Conservation (phyloP, 2,888 invertebrate species). For the Idaea dimidiata region DNA sequence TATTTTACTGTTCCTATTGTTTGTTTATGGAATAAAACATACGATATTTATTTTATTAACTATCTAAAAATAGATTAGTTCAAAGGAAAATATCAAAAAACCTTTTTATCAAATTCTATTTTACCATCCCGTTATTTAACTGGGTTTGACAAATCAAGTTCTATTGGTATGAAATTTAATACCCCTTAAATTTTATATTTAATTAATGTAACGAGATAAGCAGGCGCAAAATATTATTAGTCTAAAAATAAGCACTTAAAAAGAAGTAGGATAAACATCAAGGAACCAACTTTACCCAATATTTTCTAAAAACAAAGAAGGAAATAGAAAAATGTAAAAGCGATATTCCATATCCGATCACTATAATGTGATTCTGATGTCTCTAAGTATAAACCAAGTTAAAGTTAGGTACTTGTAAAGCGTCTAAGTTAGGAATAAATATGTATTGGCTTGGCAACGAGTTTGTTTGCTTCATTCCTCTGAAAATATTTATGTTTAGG, state of each 20-base stretch:
- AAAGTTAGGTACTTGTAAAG: background rate
- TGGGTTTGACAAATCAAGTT: too few relatives aligned
- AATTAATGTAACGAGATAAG: background rate
- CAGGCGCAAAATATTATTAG: background rate
- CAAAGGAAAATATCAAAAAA: too few relatives aligned
- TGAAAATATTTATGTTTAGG: background rate
- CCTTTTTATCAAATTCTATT: too few relatives aligned
- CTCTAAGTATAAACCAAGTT: background rate
- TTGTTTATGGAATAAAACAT: too few relatives aligned
- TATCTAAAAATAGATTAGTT: too few relatives aligned
- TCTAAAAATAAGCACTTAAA: background rate
- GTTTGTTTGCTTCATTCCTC: background rate
- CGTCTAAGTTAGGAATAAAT: background rate
- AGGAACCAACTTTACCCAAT: background rate
- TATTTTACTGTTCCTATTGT: too few relatives aligned
- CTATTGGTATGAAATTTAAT: too few relatives aligned
- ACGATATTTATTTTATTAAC: too few relatives aligned
- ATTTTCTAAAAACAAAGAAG: background rate
- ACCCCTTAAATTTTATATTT: background rate
- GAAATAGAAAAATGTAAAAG: background rate
- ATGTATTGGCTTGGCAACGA: background rate
- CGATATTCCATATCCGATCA: background rate
- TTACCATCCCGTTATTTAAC: too few relatives aligned
- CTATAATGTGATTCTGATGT: background rate
- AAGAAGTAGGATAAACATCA: background rate